Conservation (phyloP, 2,797 vertebrate genomes). For the Gymnoscopelus braueri region DNA sequence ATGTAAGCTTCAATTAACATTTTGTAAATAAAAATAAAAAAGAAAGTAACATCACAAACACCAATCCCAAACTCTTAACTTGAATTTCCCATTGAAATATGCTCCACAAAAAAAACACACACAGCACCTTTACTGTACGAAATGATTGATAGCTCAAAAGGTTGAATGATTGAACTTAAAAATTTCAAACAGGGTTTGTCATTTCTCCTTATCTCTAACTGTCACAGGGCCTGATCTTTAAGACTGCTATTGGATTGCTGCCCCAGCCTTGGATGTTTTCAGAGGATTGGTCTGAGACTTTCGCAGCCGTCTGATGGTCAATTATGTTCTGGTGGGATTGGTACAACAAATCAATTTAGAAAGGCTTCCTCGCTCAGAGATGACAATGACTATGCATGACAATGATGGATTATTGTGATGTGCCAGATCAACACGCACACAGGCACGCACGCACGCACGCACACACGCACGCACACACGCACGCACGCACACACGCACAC, state of each 20-base stretch:
- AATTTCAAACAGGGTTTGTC: not conserved
- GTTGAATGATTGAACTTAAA: not conserved
- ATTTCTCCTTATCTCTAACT: not conserved
- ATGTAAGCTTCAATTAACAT: too few species aligned
- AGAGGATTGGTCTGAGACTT: slow-evolving; percentile 8
- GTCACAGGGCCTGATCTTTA: not conserved
- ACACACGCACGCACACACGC: not conserved
- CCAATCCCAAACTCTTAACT: too few species aligned
- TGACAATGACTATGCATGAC: slow-evolving; percentile 36
- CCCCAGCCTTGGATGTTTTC: slow-evolving; percentile 8
- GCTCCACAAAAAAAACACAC: not conserved
- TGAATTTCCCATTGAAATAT: too few species aligned
- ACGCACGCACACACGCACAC: not conserved
- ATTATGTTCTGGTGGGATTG: slow-evolving; percentile 36
- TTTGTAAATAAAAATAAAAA: too few species aligned
- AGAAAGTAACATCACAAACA: too few species aligned
- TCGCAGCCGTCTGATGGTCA: slow-evolving; percentile 33
- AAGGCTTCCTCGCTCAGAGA: slow-evolving; percentile 7
- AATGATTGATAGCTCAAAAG: not conserved
- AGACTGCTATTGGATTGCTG: slow-evolving; percentile 2
- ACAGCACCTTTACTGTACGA: not conserved
- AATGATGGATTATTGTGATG: slow-evolving; percentile 30
- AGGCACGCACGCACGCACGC: not conserved
- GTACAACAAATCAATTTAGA: slow-evolving; percentile 52
- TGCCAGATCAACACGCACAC: not conserved